Percentiles rank a stretch among this genome's conserved stretches.
These are phyloP conservation scores for Oriolus oriolus DNA, from an alignment of 2,113 vertebrate genomes.

Conservation along the genomic window DNA sequence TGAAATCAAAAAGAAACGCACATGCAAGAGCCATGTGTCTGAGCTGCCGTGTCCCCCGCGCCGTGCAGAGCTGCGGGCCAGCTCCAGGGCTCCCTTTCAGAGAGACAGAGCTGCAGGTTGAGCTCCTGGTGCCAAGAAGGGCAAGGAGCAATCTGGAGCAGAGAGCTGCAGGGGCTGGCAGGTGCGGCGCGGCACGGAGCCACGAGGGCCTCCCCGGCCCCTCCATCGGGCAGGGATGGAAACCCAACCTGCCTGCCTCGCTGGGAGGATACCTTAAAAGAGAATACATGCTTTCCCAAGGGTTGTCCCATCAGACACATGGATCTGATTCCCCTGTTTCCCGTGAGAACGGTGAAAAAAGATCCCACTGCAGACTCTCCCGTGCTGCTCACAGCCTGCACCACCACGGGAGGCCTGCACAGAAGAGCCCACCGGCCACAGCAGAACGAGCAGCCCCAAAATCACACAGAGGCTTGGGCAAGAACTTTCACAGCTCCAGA, in stretches of 20 bases:
- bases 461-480: not conserved
- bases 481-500: not conserved
- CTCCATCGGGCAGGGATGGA: not conserved
- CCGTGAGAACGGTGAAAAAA: not conserved
- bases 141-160: not conserved
- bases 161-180: not conserved
- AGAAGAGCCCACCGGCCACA: accelerated
- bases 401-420: accelerated
- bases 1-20: not conserved
- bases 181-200: not conserved
- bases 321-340: not conserved
- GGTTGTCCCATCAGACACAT: not conserved
- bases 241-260: not conserved
- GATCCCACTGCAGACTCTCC: not conserved
- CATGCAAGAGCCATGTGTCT: not conserved
- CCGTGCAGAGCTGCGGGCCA: not conserved
- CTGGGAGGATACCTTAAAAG: not conserved
- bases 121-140: not conserved
- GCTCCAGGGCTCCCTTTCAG: not conserved
- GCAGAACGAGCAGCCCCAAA: not conserved
- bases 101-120: not conserved
- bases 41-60: not conserved
- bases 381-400: not conserved
- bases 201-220: not conserved
- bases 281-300: not conserved